Percentiles rank a stretch among this genome's conserved stretches.
Conservation (phyloP, 1,140 invertebrate species). For the Drosophila santomea region DNA sequence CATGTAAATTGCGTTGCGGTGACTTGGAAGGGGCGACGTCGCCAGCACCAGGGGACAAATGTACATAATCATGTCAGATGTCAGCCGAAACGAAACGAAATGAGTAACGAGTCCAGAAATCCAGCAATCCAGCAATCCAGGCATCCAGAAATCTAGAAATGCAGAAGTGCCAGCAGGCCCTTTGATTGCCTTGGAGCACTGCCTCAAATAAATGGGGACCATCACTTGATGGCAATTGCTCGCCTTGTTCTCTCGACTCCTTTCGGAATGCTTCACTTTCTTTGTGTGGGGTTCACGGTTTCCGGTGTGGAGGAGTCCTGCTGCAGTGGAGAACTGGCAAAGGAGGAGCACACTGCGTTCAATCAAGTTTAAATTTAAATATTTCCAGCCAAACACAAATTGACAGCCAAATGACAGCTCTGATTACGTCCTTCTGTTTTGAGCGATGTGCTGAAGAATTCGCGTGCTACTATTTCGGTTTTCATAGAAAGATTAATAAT, state of each 20-base stretch:
- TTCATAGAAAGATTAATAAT: too few species aligned
- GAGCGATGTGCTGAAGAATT: too few species aligned
- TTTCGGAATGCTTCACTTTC: slow-evolving; percentile 30
- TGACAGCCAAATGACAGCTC: too few species aligned
- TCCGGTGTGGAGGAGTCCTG: slow-evolving; percentile 12
- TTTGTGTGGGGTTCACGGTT: slow-evolving; percentile 18
- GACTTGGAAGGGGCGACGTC: slow-evolving; percentile 22
- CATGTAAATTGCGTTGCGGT: slow-evolving; percentile 67
- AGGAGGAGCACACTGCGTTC: too few species aligned
- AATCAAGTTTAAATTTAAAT: background rate
- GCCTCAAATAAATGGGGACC: slow-evolving; percentile 63
- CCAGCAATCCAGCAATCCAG: too few species aligned
- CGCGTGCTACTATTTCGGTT: too few species aligned
- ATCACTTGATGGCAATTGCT: slow-evolving; percentile 76
- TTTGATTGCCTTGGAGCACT: slow-evolving; percentile 54
- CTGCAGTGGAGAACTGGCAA: background rate
- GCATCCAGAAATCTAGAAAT: slow-evolving; percentile 12
- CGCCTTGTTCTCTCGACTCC: slow-evolving; percentile 35
- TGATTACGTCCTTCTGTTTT: too few species aligned
- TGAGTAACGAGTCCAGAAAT: slow-evolving; percentile 32
- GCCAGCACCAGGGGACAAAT: slow-evolving; percentile 68
- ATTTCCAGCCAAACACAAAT: too few species aligned
- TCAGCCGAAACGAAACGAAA: slow-evolving; percentile 68
- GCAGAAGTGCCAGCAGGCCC: slow-evolving; percentile 45
- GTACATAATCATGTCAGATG: slow-evolving; percentile 81